Evolutionary conservation across 1,140 invertebrate species (phyloP).

Genomic region (Portunus trituberculatus): DNA sequence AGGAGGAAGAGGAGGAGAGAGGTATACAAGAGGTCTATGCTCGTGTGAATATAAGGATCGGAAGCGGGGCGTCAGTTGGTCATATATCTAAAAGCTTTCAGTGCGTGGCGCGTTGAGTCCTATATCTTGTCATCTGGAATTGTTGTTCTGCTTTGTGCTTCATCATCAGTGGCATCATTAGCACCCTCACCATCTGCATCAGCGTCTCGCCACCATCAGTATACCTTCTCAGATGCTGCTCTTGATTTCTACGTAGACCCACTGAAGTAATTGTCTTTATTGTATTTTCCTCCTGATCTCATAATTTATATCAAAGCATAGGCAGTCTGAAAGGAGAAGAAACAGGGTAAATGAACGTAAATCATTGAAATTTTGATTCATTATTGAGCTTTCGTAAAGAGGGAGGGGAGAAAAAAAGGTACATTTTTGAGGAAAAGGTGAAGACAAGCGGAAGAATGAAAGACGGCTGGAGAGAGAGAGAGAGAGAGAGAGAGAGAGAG

Average conservation of each 20-base stretch:
- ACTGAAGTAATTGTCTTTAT: too few relatives aligned
- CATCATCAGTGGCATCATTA: too few relatives aligned
- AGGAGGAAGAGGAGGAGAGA: background rate
- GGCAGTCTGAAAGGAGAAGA: too few relatives aligned
- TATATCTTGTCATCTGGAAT: background rate
- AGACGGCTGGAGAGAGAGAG: background rate
- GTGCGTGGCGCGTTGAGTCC: background rate
- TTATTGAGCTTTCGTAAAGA: background rate
- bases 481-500: constrained; percentile 20
- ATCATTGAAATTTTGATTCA: background rate
- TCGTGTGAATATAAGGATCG: constrained; percentile 5
- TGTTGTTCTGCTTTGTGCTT: too few relatives aligned
- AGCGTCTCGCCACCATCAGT: too few relatives aligned
- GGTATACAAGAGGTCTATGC: background rate
- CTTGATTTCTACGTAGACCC: too few relatives aligned
- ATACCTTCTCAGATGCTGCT: too few relatives aligned
- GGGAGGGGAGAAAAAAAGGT: background rate
- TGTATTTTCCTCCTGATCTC: too few relatives aligned
- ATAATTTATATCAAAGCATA: too few relatives aligned
- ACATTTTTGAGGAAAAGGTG: background rate
- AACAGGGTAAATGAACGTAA: background rate
- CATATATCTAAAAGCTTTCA: background rate
- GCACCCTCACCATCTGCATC: too few relatives aligned
- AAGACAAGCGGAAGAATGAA: constrained; percentile 3
- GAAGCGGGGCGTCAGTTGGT: background rate